Evolutionary conservation across 1,140 invertebrate genomes (phyloP), one percentile per base, ranked within the genome.

Genomic region (Bombus superbus): DNA sequence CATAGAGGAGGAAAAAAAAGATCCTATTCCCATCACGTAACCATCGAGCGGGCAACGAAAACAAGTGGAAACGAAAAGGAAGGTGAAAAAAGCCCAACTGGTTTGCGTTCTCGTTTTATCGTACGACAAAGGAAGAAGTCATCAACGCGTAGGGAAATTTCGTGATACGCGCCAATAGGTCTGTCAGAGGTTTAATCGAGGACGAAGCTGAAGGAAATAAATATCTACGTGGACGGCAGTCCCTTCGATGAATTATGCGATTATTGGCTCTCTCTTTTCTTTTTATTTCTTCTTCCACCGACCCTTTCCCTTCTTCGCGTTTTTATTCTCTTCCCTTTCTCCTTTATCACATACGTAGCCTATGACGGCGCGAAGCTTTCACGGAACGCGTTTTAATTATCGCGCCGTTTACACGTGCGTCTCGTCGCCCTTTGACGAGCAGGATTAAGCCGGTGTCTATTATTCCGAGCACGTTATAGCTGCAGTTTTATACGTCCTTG

Each of bases 101-200:
- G 38, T n/a, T 28, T 3, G 71, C 32, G n/a, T 25, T 25, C n/a
- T 75, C 44, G 44, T 32, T 53, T 35, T 25, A 25, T 25, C 42
- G 22, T 15, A 25, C n/a, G 44, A 53, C 73, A 35, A 75, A 35
- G 73, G 44, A 28, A 28, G 40, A 73, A n/a, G 28, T 9, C 28
- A 44, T 44, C 40, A 40, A 73, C 40, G 40, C 71, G 71, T 42
- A n/a, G 71, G 71, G 42, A 75, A 32, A 75, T 75, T 75, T 75
- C 44, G 73, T 35, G 73, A 75, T 42, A 75, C 73, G 44, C 73
- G 73, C 42, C 42, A 35, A 75, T 75, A 75, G n/a, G 73, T 32
- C 44, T 75, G 73, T 75, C 73, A 53, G 10, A 25, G 44, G n/a
- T 75, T 75, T 75, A 53, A 75, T 75, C 73, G 44, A 53, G 73